A percentile compares a stretch with the other conserved stretches of the same genome.
Conservation (phyloP, 2,797 vertebrate species). For the Gymnopithys bicolor region DNA sequence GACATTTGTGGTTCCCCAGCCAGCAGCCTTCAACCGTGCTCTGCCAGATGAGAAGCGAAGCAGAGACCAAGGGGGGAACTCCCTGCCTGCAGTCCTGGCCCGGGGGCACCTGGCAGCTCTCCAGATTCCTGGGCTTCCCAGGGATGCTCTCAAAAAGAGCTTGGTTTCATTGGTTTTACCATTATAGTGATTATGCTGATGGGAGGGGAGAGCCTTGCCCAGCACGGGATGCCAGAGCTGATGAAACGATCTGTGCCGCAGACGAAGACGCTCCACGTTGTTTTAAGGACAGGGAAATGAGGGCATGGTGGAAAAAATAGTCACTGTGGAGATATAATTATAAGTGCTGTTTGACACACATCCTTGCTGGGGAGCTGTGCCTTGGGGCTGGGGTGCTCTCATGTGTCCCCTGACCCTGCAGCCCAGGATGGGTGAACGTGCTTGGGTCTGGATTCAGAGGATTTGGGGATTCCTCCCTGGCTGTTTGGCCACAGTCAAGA, state of each 20-base stretch:
- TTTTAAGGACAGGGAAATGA: background rate
- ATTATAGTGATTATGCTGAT: background rate
- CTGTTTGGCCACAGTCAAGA: background rate
- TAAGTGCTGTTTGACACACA: background rate
- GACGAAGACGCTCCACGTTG: background rate
- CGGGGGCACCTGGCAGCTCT: background rate
- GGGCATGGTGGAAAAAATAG: background rate
- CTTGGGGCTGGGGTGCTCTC: background rate
- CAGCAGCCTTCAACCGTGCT: background rate
- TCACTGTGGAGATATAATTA: background rate
- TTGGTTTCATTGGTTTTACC: background rate
- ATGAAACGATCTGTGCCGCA: rapidly evolving
- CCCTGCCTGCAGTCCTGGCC: background rate
- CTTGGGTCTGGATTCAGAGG: rapidly evolving
- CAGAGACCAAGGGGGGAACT: background rate
- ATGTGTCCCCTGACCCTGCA: background rate
- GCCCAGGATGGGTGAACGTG: rapidly evolving
- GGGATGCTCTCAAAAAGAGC: background rate
- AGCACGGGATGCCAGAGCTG: background rate
- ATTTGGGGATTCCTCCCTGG: background rate
- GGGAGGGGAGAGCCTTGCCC: background rate
- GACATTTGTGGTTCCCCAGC: background rate
- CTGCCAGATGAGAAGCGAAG: background rate
- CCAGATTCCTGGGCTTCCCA: background rate
- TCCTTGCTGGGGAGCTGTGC: background rate